phyloP scores from a whole-genome alignment of 1,140 invertebrate genomes.

The Vollenhovia emeryi region DNA sequence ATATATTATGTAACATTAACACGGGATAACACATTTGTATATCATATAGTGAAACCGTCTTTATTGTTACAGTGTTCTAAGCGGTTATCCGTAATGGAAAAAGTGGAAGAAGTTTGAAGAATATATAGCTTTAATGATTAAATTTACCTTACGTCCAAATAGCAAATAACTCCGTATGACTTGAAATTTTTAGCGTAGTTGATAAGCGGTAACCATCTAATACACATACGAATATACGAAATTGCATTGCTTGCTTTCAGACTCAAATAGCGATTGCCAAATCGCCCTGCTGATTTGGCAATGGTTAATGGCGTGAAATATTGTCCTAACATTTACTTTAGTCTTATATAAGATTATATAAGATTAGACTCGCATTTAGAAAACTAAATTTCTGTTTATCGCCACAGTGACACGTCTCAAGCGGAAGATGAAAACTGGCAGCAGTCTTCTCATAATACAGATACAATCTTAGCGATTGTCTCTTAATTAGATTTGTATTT shows the following conservation, averaged over 20 bases:
- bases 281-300: conserved; percentile 53
- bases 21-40: background rate
- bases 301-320: conserved; percentile 68
- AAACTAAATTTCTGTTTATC: conserved; percentile 25
- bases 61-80: conserved; percentile 42
- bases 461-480: background rate
- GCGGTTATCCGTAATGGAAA: conserved; percentile 12
- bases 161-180: conserved; percentile 38
- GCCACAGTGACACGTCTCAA: conserved; percentile 21
- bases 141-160: conserved; percentile 44
- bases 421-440: conserved; percentile 40
- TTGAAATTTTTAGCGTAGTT: conserved; percentile 41
- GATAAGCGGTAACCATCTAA: conserved; percentile 21
- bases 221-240: conserved; percentile 8
- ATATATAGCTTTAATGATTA: conserved; percentile 28
- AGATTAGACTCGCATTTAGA: conserved; percentile 21
- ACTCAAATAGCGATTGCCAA: conserved; percentile 56
- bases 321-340: conserved; percentile 51
- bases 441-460: conserved; percentile 17
- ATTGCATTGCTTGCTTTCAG: conserved; percentile 59
- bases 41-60: conserved; percentile 4
- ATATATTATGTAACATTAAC: conserved; percentile 27
- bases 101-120: conserved; percentile 25
- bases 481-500: conserved; percentile 34
- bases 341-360: too few species aligned